Base-by-base conservation (phyloP, 2,797 vertebrate genomes). In the Alosa sapidissima region DNA sequence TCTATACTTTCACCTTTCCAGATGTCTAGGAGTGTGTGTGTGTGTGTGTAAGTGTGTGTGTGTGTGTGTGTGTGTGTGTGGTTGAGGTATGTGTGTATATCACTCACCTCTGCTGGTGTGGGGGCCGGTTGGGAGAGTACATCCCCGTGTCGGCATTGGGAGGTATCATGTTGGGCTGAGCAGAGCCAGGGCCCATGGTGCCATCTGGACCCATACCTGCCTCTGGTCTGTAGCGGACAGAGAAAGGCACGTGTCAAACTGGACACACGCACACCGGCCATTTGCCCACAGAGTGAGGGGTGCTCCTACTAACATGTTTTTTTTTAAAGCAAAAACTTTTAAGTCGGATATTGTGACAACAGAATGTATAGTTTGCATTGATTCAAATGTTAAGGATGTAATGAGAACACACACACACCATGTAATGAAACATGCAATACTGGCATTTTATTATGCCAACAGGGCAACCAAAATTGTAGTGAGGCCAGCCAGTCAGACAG, bases 101-200 rank as follows among this genome's bases (percentile, higher is more conserved):
- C 9, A 21, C 68, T 41, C 13, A 72, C 95, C 95, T 92, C 91
- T 96, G 97, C 92, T 97, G 98, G 87, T 97, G 97, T 6, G 96
- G 97, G 0, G 97, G 96, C 82, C 98, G 97, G 91, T 97, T 98
- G 19, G 98, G 98, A 21, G 98, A 99, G 92, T 99, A 99, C 97
- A 99, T 99, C 95, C 97, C 98, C 45, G 97, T 92, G 84, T 99
- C 98, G 0, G 97, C 94, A 90, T 96, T 96, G 90, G 98, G 96
- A 94, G 98, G 97, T 95, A 98, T 96, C 94, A 99, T 96, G 95
- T 96, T 99, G 84, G 97, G 93, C 92, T 99, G 98, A 0, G 96
- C 93, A 19, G 95, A 95, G 86, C 95, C 97, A 1, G 96, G 95
- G 75, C 96, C 97, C 92, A 99, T 95, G 89, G 86, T 95, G 88